Evolutionary conservation across 2,113 vertebrate genomes (phyloP).

Genomic region (Phoxinus phoxinus): DNA sequence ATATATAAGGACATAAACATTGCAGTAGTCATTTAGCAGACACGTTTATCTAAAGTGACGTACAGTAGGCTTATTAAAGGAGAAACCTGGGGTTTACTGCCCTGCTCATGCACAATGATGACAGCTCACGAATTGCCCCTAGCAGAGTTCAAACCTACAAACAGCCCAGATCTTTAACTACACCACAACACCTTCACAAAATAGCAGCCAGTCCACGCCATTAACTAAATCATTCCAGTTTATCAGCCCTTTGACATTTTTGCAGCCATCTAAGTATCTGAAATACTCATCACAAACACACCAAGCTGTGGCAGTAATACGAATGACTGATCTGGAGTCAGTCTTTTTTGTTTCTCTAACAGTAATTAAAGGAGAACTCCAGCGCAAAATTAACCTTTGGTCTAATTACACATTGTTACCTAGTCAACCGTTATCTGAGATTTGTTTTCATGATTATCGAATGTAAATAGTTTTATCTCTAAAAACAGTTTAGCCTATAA

Average conservation of each 20-base stretch:
- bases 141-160: constrained; percentile 7
- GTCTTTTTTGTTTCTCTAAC: neutral
- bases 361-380: too few species aligned
- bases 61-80: neutral
- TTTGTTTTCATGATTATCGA: too few species aligned
- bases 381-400: too few species aligned
- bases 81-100: neutral
- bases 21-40: constrained; percentile 1
- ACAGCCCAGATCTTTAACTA: neutral
- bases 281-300: neutral
- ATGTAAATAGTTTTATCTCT: too few species aligned
- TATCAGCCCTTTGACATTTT: neutral
- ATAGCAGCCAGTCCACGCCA: neutral
- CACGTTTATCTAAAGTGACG: neutral
- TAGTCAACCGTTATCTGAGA: too few species aligned
- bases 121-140: neutral
- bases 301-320: neutral
- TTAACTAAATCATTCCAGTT: constrained; percentile 1
- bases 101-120: neutral
- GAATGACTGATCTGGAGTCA: neutral
- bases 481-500: too few species aligned
- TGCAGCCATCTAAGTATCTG: neutral
- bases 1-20: neutral
- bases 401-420: too few species aligned
- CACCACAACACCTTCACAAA: neutral